These are phyloP conservation scores for Myopa testacea DNA, from an alignment of 2,888 invertebrate species.

Conservation along the genomic window DNA sequence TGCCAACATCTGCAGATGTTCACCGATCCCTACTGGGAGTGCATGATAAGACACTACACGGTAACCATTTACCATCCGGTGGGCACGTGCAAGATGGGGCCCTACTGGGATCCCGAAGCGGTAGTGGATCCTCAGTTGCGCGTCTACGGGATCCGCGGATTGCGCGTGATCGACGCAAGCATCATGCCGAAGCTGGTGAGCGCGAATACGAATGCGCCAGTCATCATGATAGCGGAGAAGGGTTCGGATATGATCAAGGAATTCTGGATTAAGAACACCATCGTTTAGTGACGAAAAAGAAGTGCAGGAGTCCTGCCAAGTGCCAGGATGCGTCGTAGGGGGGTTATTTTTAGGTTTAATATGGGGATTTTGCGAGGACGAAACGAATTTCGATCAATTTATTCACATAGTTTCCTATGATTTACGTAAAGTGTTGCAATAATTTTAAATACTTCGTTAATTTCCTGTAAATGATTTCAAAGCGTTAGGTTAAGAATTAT, in stretches of 20 bases:
- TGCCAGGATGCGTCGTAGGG: not conserved
- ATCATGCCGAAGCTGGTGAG: slow-evolving; percentile 89
- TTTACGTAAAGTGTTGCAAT: not conserved
- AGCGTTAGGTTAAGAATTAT: not conserved
- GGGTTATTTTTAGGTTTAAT: not conserved
- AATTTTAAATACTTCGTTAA: not conserved
- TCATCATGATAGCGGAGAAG: slow-evolving; percentile 92
- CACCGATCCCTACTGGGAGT: slow-evolving; percentile 86
- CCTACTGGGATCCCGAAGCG: slow-evolving; percentile 84
- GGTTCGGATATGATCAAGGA: slow-evolving; percentile 89
- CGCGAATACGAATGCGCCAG: slow-evolving; percentile 88
- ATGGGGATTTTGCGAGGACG: not conserved
- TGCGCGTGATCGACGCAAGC: slow-evolving; percentile 86
- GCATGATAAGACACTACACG: slow-evolving; percentile 86
- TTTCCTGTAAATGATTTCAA: not conserved
- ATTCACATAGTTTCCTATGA: slow-evolving; percentile 29
- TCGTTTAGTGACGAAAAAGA: slow-evolving; percentile 53
- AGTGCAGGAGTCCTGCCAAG: not conserved
- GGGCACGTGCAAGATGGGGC: slow-evolving; percentile 91
- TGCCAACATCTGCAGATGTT: slow-evolving; percentile 77
- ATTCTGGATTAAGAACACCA: slow-evolving; percentile 77
- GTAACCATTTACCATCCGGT: slow-evolving; percentile 89
- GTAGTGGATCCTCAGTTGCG: slow-evolving; percentile 84
- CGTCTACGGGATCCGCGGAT: slow-evolving; percentile 82
- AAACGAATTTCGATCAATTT: not conserved